Base-by-base conservation (phyloP, 2,888 invertebrate genomes). In the Drosophila acutilabella region DNA sequence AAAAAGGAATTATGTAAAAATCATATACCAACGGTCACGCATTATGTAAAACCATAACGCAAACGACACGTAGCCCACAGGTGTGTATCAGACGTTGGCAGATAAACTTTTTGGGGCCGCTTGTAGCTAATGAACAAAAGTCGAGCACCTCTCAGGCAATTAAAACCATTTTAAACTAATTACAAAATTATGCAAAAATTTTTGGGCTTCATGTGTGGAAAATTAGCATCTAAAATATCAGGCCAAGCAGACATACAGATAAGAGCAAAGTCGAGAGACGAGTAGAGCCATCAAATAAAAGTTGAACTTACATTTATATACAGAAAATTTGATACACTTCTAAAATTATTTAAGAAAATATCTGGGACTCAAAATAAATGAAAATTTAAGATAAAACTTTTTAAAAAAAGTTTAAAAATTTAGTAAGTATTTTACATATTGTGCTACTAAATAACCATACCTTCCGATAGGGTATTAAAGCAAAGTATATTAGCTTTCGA, bases 101-200 rank as follows among this genome's bases (percentile, higher is more conserved):
- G 81, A 87, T 82, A 78, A 85, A 68, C 54, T 68, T 64, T 59
- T 36, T 40, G 5, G 7, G 10, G 41, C 40, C 16, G 7, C 18
- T 41, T 44, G 36, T 16, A 36, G 42, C 53, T 58, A 78, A 74
- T 66, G 71, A 66, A 59, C 54, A 45, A 56, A 57, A 56, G 41
- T 56, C 59, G 20, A n/a, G 20, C 64, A n/a, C 14, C 56, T 59
- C 61, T 20, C 42, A 30, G 59, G 70, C 76, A 78, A 85, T 88
- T 85, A 71, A 74, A 59, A 65, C 36, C 57, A 64, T 73, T 85
- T 75, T 59, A 57, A 82, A 71, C 76, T 78, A 76, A 85, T 88
- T 86, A 76, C 64, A 51, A 73, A 82, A 86, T 84, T 88, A 86
- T 88, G 84, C 88, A 70, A 74, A 75, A 81, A 64, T 61, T 58